Evolutionary conservation across 2,113 vertebrate species (phyloP), one percentile per base, ranked within the genome.

Genomic region (Sterrhoptilus dennistouni): DNA sequence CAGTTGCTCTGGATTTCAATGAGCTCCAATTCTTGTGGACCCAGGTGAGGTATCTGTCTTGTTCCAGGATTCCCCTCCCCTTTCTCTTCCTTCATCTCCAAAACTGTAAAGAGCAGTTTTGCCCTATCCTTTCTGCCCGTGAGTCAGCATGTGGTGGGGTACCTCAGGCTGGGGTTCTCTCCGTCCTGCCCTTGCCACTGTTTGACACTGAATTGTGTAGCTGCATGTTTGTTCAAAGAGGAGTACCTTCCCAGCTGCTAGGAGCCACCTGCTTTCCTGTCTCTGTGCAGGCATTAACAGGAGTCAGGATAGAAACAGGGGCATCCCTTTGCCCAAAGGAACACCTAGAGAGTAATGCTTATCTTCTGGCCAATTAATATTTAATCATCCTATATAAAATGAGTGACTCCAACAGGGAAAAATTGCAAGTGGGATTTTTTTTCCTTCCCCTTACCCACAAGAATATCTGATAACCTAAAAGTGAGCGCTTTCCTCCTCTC

Each of bases 241-340:
- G n/a, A 77, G 2, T 35, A 24, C 28, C 1, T 0, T 68, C 40
- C n/a, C 53, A 80, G 29, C 2, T 5, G 16, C 33, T 36, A 28
- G 56, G 59, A 66, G 49, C 47, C 17, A 56, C 2, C 42, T 53
- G 42, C 17, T 57, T 65, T 87, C 29, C 40, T 75, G 20, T 64
- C 44, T 20, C 60, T 83, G 8, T 65, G 78, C 45, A 83, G 33
- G 11, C 49, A 28, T 54, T 70, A 72, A 65, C 7, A 44, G 27
- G 22, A 89, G 33, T 28, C 27, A 90, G 50, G 35, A 57, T n/a
- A 0, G 11, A 83, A 83, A 69, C 31, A 64, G 18, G 28, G 42
- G 36, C 49, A 38, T 76, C 28, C 20, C 20, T 19, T 86, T 83
- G 70, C 33, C 36, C 56, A 65, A 38, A 77, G 44, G 31, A 80